These are phyloP conservation scores for Mola mola DNA, from an alignment of 2,113 vertebrate genomes.

Conservation along the genomic window DNA sequence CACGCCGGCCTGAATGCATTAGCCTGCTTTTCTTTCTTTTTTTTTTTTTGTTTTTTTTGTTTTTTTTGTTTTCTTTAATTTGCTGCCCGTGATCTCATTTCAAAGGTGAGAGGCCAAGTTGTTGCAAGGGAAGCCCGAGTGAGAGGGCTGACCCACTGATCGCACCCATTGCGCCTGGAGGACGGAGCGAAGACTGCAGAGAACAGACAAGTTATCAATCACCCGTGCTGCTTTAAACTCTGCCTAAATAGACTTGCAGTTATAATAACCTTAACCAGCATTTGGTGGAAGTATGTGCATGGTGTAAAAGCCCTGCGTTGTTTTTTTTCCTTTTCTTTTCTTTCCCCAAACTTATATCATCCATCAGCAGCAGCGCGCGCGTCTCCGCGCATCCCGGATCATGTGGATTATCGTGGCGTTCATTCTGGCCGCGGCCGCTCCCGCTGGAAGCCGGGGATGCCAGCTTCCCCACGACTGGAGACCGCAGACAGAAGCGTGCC, in stretches of 20 bases:
- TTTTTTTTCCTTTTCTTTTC: neutral
- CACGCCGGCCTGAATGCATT: neutral
- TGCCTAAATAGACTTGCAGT: too few relatives aligned
- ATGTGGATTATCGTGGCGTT: constrained; percentile 75
- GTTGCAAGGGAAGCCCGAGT: constrained; percentile 35
- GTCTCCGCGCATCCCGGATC: constrained; percentile 11
- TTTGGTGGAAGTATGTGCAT: neutral
- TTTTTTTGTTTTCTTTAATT: too few relatives aligned
- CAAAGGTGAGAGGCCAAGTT: constrained; percentile 18
- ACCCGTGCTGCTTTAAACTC: too few relatives aligned
- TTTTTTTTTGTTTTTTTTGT: too few relatives aligned
- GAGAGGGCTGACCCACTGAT: constrained; percentile 34
- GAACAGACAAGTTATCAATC: neutral
- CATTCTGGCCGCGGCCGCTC: constrained; percentile 48
- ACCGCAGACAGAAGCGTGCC: constrained; percentile 86
- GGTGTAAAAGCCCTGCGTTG: constrained; percentile 1
- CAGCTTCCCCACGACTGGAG: constrained; percentile 86
- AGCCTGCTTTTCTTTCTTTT: neutral
- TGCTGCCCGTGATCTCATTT: constrained; percentile 1
- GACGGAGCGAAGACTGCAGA: constrained; percentile 12
- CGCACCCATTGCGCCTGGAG: constrained; percentile 31
- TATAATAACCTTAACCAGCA: too few relatives aligned
- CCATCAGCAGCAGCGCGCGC: constrained; percentile 36
- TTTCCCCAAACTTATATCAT: neutral
- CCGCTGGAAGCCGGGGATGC: constrained; percentile 70